Evolutionary conservation across 2,113 vertebrate species (phyloP), one percentile per base, ranked within the genome.

Genomic region (Phoenicopterus ruber): DNA sequence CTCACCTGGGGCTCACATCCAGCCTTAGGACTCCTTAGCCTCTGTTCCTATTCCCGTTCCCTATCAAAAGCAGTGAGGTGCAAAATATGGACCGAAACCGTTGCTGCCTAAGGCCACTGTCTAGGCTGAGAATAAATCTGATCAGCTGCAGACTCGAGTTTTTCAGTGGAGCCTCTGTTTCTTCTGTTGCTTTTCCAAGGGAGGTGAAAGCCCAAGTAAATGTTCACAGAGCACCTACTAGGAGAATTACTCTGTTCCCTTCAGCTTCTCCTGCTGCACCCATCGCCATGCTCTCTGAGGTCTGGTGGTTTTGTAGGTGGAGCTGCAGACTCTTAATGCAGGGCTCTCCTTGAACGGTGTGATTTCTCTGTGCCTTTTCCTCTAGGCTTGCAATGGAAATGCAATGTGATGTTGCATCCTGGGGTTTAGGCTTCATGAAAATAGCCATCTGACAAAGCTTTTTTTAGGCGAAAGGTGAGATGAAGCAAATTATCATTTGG

Each of bases 1-100:
- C 54, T 79, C 44, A 88, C 79, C 55, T 77, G 25, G 55, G 71
- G 79, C 77, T 50, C 17, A 6, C 11, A 11, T 84, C 67, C 44
- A 80, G 54, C 65, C 42, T 34, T 32, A 36, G 12, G 4, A n/a
- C 49, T 85, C 36, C 44, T 22, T 49, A 40, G 32, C 24, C 40
- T 83, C 59, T 13, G 3, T 69, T 63, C 59, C 34, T 88, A 40
- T 52, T 86, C 52, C 52, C 36, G 40, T 79, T 92, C 73, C 49
- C 22, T 49, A 79, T 72, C 86, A 91, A 85, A 92, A 94, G 78
- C 73, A 87, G 73, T 65, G 81, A 59, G 46, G 57, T 96, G 93
- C 65, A 76, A 89, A 93, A 72, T 80, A 72, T 4, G 6, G 86
- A 22, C 65, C 87, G 81, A 82, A 82, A 82, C n/a, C 7, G 1